A percentile compares a stretch with the other conserved stretches of the same genome.
These are phyloP conservation scores for Orycteropus afer DNA, from an alignment of 2,113 vertebrate genomes.

Conservation along the genomic window DNA sequence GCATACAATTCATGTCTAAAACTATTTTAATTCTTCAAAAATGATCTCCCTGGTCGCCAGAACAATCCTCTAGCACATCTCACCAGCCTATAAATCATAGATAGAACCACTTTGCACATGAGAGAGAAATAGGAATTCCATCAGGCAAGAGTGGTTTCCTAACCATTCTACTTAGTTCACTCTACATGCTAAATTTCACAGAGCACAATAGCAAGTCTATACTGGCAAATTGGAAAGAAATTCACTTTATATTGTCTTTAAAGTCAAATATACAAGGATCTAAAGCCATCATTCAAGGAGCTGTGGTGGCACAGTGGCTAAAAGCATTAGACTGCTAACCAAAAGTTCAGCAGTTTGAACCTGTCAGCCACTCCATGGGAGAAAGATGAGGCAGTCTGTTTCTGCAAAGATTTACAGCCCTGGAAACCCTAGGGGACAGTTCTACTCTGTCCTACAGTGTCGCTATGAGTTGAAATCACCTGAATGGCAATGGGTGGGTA, in stretches of 20 bases:
- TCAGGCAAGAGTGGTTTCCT: not conserved
- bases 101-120: not conserved
- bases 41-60: not conserved
- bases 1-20: not conserved
- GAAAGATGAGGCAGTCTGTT: too few species aligned
- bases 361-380: too few species aligned
- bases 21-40: not conserved
- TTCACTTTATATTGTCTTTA: not conserved
- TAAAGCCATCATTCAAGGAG: not conserved
- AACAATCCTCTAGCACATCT: not conserved
- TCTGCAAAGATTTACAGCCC: too few species aligned
- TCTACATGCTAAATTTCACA: not conserved
- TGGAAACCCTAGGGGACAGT: too few species aligned
- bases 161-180: not conserved
- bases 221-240: not conserved
- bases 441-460: too few species aligned
- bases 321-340: too few species aligned
- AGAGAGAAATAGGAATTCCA: not conserved
- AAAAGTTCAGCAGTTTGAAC: too few species aligned
- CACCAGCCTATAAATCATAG: not conserved
- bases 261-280: not conserved
- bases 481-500: too few species aligned
- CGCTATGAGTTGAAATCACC: too few species aligned
- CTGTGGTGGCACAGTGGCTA: too few species aligned
- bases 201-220: not conserved